These are phyloP conservation scores for Clistopyga incitator DNA, from an alignment of 2,888 invertebrate genomes.

Conservation along the genomic window DNA sequence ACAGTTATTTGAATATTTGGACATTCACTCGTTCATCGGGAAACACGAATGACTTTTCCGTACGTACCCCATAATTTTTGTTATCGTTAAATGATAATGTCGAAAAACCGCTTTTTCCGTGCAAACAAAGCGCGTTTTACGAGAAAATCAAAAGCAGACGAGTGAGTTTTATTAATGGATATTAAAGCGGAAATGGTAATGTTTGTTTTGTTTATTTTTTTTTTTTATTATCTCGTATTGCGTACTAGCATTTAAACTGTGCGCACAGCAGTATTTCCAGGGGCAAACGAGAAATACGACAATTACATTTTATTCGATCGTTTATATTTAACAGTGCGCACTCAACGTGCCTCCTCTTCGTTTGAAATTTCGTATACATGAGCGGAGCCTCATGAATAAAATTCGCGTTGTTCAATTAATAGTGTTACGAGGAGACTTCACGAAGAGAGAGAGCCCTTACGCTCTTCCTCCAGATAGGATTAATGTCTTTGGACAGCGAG, in stretches of 20 bases:
- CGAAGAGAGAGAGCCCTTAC: not conserved
- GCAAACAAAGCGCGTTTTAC: not conserved
- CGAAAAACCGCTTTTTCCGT: not conserved
- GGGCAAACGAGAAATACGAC: constrained; percentile 8
- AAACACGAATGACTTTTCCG: too few relatives aligned
- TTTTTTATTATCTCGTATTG: not conserved
- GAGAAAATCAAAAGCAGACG: not conserved
- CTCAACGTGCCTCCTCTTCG: constrained; percentile 4
- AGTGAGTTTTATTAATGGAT: not conserved
- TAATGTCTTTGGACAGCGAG: constrained; percentile 49
- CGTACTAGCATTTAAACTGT: not conserved
- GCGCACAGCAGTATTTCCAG: not conserved
- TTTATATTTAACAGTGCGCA: constrained; percentile 3
- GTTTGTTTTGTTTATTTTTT: too few relatives aligned
- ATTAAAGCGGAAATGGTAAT: not conserved
- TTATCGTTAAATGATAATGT: too few relatives aligned
- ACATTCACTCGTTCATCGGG: too few relatives aligned
- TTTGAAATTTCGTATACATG: constrained; percentile 21
- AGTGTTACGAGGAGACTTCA: constrained; percentile 17
- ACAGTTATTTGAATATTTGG: too few relatives aligned
- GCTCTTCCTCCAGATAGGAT: constrained; percentile 36
- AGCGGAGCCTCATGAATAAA: constrained; percentile 43
- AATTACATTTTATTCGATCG: constrained; percentile 22
- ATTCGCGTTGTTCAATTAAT: constrained; percentile 58
- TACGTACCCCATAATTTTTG: too few relatives aligned